Base-by-base conservation (phyloP, 2,797 vertebrate genomes). In the Odontamblyopus lacepedii region DNA sequence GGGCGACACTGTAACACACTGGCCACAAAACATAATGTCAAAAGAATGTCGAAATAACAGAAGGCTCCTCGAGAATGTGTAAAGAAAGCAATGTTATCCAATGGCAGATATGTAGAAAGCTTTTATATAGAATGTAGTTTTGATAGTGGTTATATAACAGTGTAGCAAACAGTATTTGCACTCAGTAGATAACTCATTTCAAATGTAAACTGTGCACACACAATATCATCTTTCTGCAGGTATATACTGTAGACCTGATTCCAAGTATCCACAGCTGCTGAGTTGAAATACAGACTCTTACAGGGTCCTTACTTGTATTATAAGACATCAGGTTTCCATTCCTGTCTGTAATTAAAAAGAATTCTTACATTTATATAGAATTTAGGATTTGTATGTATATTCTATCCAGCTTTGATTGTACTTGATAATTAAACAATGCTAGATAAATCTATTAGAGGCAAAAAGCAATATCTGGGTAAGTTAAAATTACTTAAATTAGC, bases 381-480 rank as follows among this genome's bases (percentile, higher is more conserved):
- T 68, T 51, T 79, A 55, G 77, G 75, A 73, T 75, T 67, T 78
- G 44, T 63, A 19, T 78, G 71, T 81, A 68, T 76, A 44, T 90
- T 78, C 84, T 83, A 79, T 78, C 83, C 73, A 82, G 66, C 74
- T 73, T 76, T 84, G 76, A 82, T 81, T 90, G 87, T 89, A 80
- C 82, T 85, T 81, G 1, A 66, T 83, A 71, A 62, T 73, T 67
- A 51, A 63, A 63, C 76, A 63, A 76, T 78, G 60, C 70, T 71
- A 29, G 55, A 18, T 51, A 53, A 6, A 72, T 85, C 82, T 84
- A 8, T 68, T 55, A 83, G 35, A 8, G 35, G 7, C 35, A 35
- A 35, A 38, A 38, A 38, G 2, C 35, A 9, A 38, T 38, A 38
- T 38, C 35, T 38, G 7, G 35, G 35, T 2, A 8, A 9, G 35